phyloP scores from a whole-genome alignment of 2,797 vertebrate species.

The Onychomys torridus region DNA sequence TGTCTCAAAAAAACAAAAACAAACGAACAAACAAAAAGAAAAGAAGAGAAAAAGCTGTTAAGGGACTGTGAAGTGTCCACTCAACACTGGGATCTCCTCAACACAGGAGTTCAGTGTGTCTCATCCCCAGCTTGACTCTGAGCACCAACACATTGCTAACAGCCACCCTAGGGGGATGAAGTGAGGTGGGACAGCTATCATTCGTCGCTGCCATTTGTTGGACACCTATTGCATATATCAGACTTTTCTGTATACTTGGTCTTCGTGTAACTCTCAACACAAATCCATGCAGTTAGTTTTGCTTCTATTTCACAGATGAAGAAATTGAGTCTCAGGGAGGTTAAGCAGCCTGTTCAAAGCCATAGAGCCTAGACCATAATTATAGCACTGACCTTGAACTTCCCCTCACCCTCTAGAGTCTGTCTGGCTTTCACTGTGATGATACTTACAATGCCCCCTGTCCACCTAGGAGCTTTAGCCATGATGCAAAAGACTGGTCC shows the following conservation, averaged over 20 bases:
- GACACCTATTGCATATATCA: not conserved
- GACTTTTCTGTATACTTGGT: not conserved
- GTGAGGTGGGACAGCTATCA: not conserved
- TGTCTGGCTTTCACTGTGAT: not conserved
- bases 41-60: not conserved
- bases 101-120: not conserved
- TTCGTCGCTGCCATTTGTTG: not conserved
- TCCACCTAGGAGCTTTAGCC: not conserved
- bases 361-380: not conserved
- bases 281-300: not conserved
- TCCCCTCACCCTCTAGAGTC: not conserved
- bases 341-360: not conserved
- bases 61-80: not conserved
- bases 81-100: not conserved
- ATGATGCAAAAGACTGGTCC: not conserved
- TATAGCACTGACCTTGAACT: not conserved
- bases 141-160: not conserved
- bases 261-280: not conserved
- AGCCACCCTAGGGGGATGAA: not conserved
- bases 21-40: too few species aligned
- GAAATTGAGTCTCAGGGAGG: not conserved
- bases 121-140: not conserved
- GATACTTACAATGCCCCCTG: not conserved
- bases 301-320: slow-evolving; percentile 17
- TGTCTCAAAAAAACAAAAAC: too few species aligned